phyloP scores from a whole-genome alignment of 2,797 vertebrate species.

The Limnodromus scolopaceus region DNA sequence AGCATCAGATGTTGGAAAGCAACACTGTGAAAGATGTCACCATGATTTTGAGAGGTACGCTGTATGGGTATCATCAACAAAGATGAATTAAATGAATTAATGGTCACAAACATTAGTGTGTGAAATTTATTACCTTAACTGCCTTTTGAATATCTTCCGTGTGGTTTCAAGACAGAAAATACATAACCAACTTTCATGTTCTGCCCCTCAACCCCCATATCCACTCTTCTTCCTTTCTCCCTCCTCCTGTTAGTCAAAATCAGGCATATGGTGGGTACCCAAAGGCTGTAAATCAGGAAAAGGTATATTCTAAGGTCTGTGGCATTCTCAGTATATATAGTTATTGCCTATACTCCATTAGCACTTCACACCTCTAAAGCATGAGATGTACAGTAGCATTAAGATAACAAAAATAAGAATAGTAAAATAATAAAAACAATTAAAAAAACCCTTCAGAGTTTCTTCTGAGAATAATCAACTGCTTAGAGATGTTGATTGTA shows the following conservation, averaged over 20 bases:
- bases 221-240: background rate
- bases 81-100: constrained; percentile 10
- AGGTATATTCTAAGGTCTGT: background rate
- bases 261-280: background rate
- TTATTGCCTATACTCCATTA: background rate
- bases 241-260: background rate
- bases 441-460: background rate
- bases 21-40: background rate
- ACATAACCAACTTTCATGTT: background rate
- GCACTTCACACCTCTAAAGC: background rate
- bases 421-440: background rate
- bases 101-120: background rate
- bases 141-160: background rate
- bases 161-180: constrained; percentile 11
- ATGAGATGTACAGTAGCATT: background rate
- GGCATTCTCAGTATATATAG: background rate
- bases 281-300: background rate
- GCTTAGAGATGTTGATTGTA: background rate
- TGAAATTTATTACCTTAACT: background rate
- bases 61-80: background rate
- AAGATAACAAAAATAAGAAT: background rate
- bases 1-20: background rate
- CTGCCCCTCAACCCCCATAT: background rate
- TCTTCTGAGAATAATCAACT: background rate
- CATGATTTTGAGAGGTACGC: background rate